Evolutionary conservation across 2,797 vertebrate genomes (phyloP).

Genomic region (Centroberyx gerrardi): DNA sequence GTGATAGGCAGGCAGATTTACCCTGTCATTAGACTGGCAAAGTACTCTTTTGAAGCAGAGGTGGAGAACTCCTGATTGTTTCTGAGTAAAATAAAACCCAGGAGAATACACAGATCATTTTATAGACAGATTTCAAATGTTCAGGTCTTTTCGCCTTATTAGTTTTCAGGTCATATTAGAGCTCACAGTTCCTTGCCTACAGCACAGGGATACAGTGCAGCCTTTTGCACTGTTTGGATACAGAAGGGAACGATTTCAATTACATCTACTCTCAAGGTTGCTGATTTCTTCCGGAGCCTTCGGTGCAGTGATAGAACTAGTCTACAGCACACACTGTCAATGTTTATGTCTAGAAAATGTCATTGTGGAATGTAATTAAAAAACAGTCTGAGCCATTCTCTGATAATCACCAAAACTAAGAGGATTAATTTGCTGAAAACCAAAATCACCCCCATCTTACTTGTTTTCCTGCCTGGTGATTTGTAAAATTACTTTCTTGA

Average conservation of each 20-base stretch:
- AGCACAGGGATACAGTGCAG: slow-evolving; percentile 38
- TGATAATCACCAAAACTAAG: slow-evolving; percentile 56
- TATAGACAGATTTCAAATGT: slow-evolving; percentile 43
- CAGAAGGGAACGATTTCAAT: slow-evolving; percentile 37
- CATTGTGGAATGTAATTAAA: slow-evolving; percentile 55
- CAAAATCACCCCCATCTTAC: slow-evolving; percentile 12
- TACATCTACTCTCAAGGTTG: slow-evolving; percentile 15
- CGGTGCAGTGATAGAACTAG: slow-evolving; percentile 47
- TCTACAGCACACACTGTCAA: slow-evolving; percentile 32
- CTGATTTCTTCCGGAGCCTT: slow-evolving; percentile 10
- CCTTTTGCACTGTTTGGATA: slow-evolving; percentile 42
- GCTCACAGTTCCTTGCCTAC: slow-evolving; percentile 37
- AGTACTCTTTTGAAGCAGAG: slow-evolving; percentile 54
- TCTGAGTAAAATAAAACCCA: slow-evolving; percentile 60
- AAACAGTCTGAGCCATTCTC: slow-evolving; percentile 36
- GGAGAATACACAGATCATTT: slow-evolving; percentile 31
- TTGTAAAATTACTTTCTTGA: slow-evolving; percentile 32
- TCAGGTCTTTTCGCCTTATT: slow-evolving; percentile 51
- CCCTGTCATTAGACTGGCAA: slow-evolving; percentile 56
- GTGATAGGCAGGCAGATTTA: slow-evolving; percentile 60
- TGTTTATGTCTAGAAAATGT: slow-evolving; percentile 56
- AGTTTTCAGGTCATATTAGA: slow-evolving; percentile 60
- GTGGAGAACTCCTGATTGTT: slow-evolving; percentile 56
- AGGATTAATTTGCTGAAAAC: slow-evolving; percentile 47
- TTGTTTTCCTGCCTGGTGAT: slow-evolving; percentile 37